Evolutionary conservation across 2,888 invertebrate species (phyloP).

Genomic region (Tineola bisselliella): DNA sequence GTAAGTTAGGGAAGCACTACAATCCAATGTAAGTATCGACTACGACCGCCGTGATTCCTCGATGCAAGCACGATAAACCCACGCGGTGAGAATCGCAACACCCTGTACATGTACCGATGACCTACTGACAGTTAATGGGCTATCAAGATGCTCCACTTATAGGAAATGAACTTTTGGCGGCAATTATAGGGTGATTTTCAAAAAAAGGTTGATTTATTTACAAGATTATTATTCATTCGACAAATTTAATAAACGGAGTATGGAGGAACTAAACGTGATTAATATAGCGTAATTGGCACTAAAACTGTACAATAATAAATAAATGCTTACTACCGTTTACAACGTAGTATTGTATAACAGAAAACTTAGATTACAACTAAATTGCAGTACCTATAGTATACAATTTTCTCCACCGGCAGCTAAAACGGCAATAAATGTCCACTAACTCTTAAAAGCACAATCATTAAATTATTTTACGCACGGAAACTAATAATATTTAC

Average conservation of each 20-base stretch:
- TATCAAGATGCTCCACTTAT: conserved; percentile 27
- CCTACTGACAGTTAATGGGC: conserved; percentile 50
- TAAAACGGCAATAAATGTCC: background rate
- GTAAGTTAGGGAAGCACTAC: background rate
- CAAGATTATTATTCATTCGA: background rate
- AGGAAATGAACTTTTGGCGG: background rate
- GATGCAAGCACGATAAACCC: conserved; percentile 26
- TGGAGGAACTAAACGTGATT: too few relatives aligned
- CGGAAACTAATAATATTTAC: background rate
- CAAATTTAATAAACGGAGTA: too few relatives aligned
- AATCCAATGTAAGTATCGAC: conserved; percentile 36
- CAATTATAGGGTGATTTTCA: background rate
- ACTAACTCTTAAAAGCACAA: background rate
- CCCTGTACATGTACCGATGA: conserved; percentile 37
- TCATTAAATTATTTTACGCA: conserved; percentile 4
- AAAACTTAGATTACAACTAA: background rate
- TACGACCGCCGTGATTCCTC: conserved; percentile 13
- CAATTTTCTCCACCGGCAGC: background rate
- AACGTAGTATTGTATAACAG: background rate
- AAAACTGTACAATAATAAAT: too few relatives aligned
- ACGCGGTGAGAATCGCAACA: conserved; percentile 18
- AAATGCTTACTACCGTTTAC: background rate
- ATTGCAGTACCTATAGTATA: background rate
- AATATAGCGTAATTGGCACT: too few relatives aligned
- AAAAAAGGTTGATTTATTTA: too few relatives aligned